Evolutionary conservation across 2,797 vertebrate genomes (phyloP).

Genomic region (Sebastes reedi): DNA sequence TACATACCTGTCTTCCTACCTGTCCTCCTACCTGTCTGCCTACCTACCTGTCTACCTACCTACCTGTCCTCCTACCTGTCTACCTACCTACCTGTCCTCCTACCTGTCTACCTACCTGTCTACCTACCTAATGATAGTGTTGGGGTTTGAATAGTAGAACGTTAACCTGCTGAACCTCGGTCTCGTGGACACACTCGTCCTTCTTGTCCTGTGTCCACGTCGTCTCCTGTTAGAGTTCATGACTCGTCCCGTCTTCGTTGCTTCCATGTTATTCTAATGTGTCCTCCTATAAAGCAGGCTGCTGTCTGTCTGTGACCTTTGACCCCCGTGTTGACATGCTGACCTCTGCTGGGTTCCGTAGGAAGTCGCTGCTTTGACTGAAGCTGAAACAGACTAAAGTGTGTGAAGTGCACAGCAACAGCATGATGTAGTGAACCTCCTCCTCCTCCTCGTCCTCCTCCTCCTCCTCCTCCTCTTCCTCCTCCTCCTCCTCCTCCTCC

Average conservation of each 20-base stretch:
- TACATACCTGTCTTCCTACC: no score
- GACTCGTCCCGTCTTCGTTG: neutral
- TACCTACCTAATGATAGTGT: no score
- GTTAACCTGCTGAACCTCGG: neutral
- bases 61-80: no score
- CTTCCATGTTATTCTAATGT: slow-evolving; percentile 46
- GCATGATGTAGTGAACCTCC: no score
- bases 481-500: no score
- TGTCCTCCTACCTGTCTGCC: no score
- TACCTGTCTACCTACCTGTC: no score
- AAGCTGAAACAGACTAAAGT: neutral
- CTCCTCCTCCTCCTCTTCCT: no score
- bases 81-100: no score
- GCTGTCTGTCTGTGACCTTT: slow-evolving; percentile 27
- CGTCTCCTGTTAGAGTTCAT: slow-evolving; percentile 2
- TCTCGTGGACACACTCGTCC: neutral
- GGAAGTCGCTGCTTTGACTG: neutral
- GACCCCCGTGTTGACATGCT: slow-evolving; percentile 1
- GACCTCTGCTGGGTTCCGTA: neutral
- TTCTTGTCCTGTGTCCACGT: neutral
- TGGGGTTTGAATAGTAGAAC: neutral
- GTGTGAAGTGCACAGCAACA: no score
- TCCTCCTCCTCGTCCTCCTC: no score
- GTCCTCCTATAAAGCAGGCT: slow-evolving; percentile 27
- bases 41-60: no score